Percentiles rank a stretch among this genome's conserved stretches.
Evolutionary conservation across 1,140 invertebrate genomes (phyloP).

Genomic region (Melipona quadrifasciata): DNA sequence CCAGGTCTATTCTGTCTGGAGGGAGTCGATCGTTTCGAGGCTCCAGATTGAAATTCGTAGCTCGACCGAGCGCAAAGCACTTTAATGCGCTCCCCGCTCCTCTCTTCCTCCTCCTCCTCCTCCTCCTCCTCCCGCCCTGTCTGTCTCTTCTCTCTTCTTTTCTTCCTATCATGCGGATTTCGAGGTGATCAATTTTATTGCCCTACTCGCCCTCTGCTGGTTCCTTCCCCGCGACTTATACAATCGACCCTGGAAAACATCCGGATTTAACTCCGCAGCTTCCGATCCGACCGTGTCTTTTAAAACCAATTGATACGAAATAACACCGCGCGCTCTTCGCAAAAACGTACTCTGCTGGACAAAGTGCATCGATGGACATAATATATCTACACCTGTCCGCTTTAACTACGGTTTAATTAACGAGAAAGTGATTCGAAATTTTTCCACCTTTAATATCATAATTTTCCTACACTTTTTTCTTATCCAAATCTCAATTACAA

Average conservation of each 20-base stretch:
- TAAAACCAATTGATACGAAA: constrained; percentile 27
- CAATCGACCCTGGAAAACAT: constrained; percentile 47
- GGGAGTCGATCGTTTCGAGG: constrained; percentile 48
- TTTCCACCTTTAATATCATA: not conserved
- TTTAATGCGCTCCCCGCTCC: constrained; percentile 45
- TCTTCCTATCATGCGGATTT: constrained; percentile 59
- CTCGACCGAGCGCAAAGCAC: constrained; percentile 67
- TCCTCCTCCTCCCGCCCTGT: not conserved
- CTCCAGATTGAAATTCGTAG: constrained; percentile 69
- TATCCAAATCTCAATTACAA: not conserved
- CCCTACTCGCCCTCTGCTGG: constrained; percentile 25
- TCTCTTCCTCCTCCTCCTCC: not conserved
- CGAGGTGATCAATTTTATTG: constrained; percentile 56
- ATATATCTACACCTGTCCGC: not conserved
- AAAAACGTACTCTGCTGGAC: not conserved
- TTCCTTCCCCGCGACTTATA: constrained; percentile 41
- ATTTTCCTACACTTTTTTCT: not conserved
- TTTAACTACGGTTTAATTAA: not conserved
- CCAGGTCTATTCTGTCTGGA: constrained; percentile 47
- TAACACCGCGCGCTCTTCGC: not conserved
- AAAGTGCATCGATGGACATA: not conserved
- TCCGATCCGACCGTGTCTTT: not conserved
- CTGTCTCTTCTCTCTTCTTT: constrained; percentile 59
- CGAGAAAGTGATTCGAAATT: not conserved
- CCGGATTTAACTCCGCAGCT: constrained; percentile 14